Evolutionary conservation across 2,888 invertebrate genomes (phyloP), one percentile per base, ranked within the genome.

Genomic region (Syrista parreyssii): DNA sequence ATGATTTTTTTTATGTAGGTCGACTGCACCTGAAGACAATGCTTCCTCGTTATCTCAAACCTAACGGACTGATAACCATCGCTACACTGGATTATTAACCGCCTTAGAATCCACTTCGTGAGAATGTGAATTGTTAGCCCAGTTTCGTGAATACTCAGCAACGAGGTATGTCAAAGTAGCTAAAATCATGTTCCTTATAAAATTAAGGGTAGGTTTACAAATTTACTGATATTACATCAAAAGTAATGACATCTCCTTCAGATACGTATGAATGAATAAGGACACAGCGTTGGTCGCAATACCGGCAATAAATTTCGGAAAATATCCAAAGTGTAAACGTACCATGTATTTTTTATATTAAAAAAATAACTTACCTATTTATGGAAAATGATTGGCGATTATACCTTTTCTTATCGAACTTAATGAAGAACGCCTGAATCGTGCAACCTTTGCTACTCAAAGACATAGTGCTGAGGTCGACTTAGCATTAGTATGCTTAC

Each of bases 1-100:
- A 84, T 83, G 77, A 79, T 80, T 80, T 80, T 33, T 79, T 80
- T 79, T 73, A 84, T 83, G 77, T 81, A 77, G 84, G 84, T 82
- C 82, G 80, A 76, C 79, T 68, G 77, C 74, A 76, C 11, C n/a
- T 12, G 33, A 40, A 69, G 69, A 83, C 81, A 82, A 82, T 82
- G 73, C 72, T 33, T 68, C 75, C 72, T 80, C 72, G 80, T 80
- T 82, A 81, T 75, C 74, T 79, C 71, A 74, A 74, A 78, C 34
- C 40, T 35, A 74, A 11, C 23, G 31, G 36, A n/a, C 71, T 68
- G 76, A 78, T 82, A 83, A 80, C 75, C 79, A 84, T 84, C 79
- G 75, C 76, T 74, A 36, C 74, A 74, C 74, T 12, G 78, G 79
- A 82, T 82, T 77, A 80, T 80, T 82, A 81, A 79, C 11, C 15